Evolutionary conservation across 2,888 invertebrate species (phyloP).

Genomic region (Cheilosia urbana): DNA sequence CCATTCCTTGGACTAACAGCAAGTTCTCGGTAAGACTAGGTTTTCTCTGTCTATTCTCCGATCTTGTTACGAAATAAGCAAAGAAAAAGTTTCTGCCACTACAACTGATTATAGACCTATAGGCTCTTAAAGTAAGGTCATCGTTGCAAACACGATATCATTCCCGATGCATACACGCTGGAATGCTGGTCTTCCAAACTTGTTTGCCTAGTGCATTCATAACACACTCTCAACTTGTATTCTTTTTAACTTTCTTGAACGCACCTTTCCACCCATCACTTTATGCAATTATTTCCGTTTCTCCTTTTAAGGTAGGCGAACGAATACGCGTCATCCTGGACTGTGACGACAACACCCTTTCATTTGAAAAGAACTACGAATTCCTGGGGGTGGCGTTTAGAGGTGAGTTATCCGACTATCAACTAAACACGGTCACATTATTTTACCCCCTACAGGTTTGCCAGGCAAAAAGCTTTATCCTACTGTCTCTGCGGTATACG

Average conservation of each 20-base stretch:
- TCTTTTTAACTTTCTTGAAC: background rate
- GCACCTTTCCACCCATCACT: background rate
- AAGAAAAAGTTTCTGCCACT: too few relatives aligned
- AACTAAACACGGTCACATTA: constrained; percentile 53
- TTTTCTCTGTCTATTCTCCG: too few relatives aligned
- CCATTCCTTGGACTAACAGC: too few relatives aligned
- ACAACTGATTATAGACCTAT: too few relatives aligned
- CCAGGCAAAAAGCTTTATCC: constrained; percentile 97
- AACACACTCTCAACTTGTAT: too few relatives aligned
- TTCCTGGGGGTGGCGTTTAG: constrained; percentile 99
- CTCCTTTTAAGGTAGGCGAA: constrained; percentile 93
- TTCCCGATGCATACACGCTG: too few relatives aligned
- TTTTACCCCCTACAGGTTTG: constrained; percentile 86
- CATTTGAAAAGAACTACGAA: constrained; percentile 99
- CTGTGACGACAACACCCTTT: constrained; percentile 98
- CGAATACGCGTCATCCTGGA: constrained; percentile 98
- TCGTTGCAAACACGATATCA: too few relatives aligned
- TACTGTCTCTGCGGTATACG: constrained; percentile 98
- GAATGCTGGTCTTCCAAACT: too few relatives aligned
- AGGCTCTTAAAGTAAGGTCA: too few relatives aligned
- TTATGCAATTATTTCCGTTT: background rate
- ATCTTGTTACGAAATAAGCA: too few relatives aligned
- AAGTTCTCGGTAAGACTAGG: too few relatives aligned
- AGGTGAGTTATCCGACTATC: constrained; percentile 85
- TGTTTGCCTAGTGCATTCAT: too few relatives aligned